phyloP scores from a whole-genome alignment of 2,888 invertebrate species.

The Chorisops tibialis region DNA sequence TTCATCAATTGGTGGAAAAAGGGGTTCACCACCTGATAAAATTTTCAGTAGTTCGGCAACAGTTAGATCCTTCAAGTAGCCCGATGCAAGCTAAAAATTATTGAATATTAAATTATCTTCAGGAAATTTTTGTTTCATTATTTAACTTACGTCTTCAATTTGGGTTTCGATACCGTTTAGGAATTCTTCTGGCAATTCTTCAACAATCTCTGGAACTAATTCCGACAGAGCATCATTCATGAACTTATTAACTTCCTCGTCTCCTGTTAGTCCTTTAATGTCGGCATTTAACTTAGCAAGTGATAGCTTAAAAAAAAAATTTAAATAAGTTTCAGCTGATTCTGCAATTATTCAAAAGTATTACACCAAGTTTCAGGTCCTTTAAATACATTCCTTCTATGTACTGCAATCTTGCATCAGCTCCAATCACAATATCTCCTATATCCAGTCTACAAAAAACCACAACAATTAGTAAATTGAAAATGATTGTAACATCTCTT shows the following conservation, averaged over 20 bases:
- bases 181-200: constrained; percentile 35
- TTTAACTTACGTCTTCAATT: constrained; percentile 7
- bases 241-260: constrained; percentile 43
- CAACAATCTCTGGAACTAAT: constrained; percentile 43
- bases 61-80: neutral
- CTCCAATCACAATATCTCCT: neutral
- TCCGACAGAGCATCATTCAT: constrained; percentile 44
- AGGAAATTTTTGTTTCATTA: neutral
- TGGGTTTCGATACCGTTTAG: neutral
- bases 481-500: neutral
- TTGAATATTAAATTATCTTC: neutral
- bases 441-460: neutral
- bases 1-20: too few relatives aligned
- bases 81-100: neutral
- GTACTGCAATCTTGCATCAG: neutral
- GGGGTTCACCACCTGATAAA: too few relatives aligned
- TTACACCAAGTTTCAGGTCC: constrained; percentile 1
- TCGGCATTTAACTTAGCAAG: neutral
- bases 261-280: constrained; percentile 28
- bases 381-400: neutral
- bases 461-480: neutral
- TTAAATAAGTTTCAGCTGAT: neutral
- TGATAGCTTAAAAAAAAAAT: neutral
- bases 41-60: neutral
- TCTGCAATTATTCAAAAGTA: neutral